phyloP scores from a whole-genome alignment of 2,797 vertebrate genomes.

The Gorsachius magnificus region DNA sequence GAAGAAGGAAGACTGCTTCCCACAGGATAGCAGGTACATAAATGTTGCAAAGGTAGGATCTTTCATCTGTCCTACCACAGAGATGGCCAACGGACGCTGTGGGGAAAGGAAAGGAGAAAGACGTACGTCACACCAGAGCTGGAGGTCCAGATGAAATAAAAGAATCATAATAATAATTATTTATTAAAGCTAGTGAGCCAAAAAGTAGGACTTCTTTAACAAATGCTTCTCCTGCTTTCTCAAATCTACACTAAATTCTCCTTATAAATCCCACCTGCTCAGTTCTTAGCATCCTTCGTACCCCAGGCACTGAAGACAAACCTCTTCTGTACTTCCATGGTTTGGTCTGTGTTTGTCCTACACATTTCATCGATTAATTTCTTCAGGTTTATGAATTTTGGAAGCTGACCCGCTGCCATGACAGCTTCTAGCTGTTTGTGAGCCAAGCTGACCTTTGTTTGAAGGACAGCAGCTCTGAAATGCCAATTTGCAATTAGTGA shows the following conservation, averaged over 20 bases:
- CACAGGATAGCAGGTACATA: slow-evolving; percentile 86
- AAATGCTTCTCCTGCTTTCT: not conserved
- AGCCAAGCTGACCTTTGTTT: not conserved
- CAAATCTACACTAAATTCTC: not conserved
- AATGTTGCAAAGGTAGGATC: slow-evolving; percentile 92
- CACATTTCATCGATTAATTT: not conserved
- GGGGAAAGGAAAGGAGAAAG: slow-evolving; percentile 10
- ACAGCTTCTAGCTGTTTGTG: not conserved
- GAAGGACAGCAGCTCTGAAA: not conserved
- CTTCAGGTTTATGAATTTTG: not conserved
- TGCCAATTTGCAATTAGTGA: not conserved
- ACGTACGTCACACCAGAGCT: not conserved
- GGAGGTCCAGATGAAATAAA: not conserved
- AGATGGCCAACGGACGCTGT: slow-evolving; percentile 87
- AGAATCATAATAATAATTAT: not conserved
- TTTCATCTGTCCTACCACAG: slow-evolving; percentile 90
- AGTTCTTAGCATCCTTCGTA: not conserved
- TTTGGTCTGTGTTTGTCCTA: not conserved
- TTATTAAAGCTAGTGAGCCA: not conserved
- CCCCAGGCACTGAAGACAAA: not conserved
- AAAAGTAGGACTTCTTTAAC: not conserved
- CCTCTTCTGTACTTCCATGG: not conserved
- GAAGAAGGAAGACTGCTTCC: slow-evolving; percentile 87
- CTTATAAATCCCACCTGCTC: not conserved
- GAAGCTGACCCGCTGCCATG: not conserved